Conservation (phyloP, 2,888 invertebrate genomes). For the Resseliella maxima region DNA sequence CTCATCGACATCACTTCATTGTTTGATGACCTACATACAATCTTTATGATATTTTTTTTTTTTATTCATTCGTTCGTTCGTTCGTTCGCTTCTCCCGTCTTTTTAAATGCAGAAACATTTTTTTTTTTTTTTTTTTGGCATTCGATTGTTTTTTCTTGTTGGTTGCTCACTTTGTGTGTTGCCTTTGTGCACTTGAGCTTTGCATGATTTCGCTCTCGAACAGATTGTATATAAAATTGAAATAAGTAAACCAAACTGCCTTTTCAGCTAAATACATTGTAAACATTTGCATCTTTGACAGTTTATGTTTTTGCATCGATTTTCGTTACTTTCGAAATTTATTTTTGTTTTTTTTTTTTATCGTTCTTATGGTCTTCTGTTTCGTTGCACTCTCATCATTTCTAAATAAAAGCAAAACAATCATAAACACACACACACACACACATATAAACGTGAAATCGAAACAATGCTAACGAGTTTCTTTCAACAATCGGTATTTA, state of each 20-base stretch:
- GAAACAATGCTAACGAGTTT: conserved; percentile 47
- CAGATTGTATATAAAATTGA: conserved; percentile 6
- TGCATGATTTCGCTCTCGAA: conserved; percentile 50
- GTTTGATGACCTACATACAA: conserved; percentile 48
- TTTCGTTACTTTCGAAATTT: conserved; percentile 43
- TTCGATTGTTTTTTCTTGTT: neutral
- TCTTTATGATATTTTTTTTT: neutral
- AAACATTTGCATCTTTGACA: conserved; percentile 48
- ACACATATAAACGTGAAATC: too few species aligned
- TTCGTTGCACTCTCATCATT: neutral
- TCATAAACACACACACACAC: neutral
- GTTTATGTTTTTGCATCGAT: conserved; percentile 25
- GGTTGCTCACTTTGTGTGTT: neutral
- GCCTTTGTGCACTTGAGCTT: neutral
- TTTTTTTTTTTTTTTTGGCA: too few species aligned
- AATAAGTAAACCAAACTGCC: conserved; percentile 15
- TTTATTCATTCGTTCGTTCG: too few species aligned
- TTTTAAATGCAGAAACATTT: conserved; percentile 32
- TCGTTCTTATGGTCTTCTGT: neutral
- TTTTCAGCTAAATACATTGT: conserved; percentile 35
- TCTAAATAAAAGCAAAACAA: neutral
- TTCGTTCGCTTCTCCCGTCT: neutral
- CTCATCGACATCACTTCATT: conserved; percentile 51
- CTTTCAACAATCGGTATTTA: conserved; percentile 31
- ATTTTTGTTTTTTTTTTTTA: neutral